Percentiles rank a stretch among this genome's conserved stretches.
These are phyloP conservation scores for Muscina levida DNA, from an alignment of 2,888 invertebrate genomes.

Conservation along the genomic window DNA sequence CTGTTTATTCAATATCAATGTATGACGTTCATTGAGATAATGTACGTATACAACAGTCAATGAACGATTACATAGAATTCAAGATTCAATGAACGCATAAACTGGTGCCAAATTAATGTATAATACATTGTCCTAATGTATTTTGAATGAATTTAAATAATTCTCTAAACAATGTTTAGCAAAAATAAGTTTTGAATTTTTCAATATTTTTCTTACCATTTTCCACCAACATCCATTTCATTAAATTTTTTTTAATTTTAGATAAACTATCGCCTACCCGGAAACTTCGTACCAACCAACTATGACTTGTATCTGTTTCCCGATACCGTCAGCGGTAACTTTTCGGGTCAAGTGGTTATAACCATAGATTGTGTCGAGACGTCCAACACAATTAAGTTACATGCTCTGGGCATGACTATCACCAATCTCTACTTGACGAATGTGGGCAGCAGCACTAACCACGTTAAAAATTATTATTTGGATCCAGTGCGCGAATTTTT, in stretches of 20 bases:
- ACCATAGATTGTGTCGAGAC: slow-evolving; percentile 79
- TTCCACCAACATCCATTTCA: no score
- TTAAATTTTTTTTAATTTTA: slow-evolving; percentile 58
- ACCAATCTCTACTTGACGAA: slow-evolving; percentile 66
- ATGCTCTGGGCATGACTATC: slow-evolving; percentile 83
- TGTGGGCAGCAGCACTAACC: slow-evolving; percentile 67
- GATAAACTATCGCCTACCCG: slow-evolving; percentile 81
- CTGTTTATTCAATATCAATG: no score
- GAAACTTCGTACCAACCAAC: slow-evolving; percentile 82
- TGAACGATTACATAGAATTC: no score
- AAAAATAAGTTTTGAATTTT: no score
- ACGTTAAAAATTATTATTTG: slow-evolving; percentile 67
- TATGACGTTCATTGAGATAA: no score
- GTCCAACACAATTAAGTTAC: slow-evolving; percentile 82
- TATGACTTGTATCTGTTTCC: slow-evolving; percentile 87
- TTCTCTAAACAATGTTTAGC: no score
- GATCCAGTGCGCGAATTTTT: slow-evolving; percentile 74
- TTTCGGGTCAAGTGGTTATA: slow-evolving; percentile 82
- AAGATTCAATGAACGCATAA: no score
- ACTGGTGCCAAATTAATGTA: no score
- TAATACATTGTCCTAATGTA: no score
- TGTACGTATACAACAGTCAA: no score
- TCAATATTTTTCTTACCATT: no score
- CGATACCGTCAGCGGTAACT: slow-evolving; percentile 82
- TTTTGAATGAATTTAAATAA: no score